These are phyloP conservation scores for Isurus oxyrinchus DNA, from an alignment of 2,113 vertebrate species.

Conservation along the genomic window DNA sequence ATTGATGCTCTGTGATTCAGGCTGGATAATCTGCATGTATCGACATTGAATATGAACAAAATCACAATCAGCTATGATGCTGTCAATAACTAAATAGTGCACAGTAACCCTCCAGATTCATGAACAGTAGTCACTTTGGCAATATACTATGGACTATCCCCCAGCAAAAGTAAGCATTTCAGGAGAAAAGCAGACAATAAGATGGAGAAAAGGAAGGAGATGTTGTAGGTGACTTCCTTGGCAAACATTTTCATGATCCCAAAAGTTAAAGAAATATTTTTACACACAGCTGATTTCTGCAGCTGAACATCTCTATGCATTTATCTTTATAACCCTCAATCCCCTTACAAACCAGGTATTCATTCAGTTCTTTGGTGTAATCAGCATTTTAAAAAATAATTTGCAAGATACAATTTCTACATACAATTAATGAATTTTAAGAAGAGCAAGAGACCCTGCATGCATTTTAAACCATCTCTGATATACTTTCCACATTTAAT, in stretches of 20 bases:
- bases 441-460: neutral
- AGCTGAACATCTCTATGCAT: neutral
- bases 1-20: neutral
- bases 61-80: neutral
- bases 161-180: neutral
- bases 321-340: neutral
- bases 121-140: neutral
- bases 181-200: neutral
- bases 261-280: neutral
- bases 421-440: neutral
- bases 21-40: neutral
- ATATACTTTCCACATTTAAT: neutral
- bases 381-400: neutral
- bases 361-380: neutral
- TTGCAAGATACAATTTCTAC: neutral
- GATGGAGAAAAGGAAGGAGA: neutral
- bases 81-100: neutral
- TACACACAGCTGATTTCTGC: neutral
- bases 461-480: neutral
- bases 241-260: neutral
- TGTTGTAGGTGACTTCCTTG: neutral
- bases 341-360: neutral
- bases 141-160: neutral
- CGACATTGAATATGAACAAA: neutral
- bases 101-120: neutral